A percentile compares a stretch with the other conserved stretches of the same genome.
Evolutionary conservation across 2,113 vertebrate species (phyloP).

Genomic region (Plestiodon gilberti): DNA sequence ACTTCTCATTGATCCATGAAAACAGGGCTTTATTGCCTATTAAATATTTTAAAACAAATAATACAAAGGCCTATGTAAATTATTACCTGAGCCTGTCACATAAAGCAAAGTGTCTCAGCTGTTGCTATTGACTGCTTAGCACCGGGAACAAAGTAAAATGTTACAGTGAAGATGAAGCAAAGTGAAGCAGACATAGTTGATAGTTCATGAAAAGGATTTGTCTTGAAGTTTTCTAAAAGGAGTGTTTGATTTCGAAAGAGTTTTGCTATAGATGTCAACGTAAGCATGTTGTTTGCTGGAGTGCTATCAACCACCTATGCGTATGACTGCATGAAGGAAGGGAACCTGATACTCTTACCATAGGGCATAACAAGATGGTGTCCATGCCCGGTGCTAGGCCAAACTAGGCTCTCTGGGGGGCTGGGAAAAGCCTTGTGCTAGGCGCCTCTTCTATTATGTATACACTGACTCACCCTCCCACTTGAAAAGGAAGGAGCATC

Average conservation of each 20-base stretch:
- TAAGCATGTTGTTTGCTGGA: background rate
- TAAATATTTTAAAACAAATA: slow-evolving; percentile 20
- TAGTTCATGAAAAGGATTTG: background rate
- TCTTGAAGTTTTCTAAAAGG: background rate
- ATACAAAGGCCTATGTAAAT: background rate
- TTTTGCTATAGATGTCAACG: background rate
- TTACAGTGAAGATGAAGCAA: background rate
- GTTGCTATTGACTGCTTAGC: fast-evolving
- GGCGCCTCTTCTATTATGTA: too few species aligned
- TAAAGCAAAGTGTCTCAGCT: background rate
- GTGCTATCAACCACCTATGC: background rate
- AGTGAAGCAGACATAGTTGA: background rate
- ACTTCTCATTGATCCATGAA: background rate
- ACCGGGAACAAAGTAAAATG: background rate
- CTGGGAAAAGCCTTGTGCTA: too few species aligned
- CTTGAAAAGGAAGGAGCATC: too few species aligned
- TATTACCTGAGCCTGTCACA: background rate
- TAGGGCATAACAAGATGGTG: background rate
- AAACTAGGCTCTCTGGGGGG: too few species aligned
- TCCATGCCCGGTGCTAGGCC: too few species aligned
- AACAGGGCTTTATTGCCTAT: background rate
- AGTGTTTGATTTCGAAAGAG: fast-evolving
- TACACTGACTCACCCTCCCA: too few species aligned
- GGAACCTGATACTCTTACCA: background rate
- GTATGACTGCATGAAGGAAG: background rate